Conservation (phyloP, 2,888 invertebrate species). For the Heliothis peltigera region DNA sequence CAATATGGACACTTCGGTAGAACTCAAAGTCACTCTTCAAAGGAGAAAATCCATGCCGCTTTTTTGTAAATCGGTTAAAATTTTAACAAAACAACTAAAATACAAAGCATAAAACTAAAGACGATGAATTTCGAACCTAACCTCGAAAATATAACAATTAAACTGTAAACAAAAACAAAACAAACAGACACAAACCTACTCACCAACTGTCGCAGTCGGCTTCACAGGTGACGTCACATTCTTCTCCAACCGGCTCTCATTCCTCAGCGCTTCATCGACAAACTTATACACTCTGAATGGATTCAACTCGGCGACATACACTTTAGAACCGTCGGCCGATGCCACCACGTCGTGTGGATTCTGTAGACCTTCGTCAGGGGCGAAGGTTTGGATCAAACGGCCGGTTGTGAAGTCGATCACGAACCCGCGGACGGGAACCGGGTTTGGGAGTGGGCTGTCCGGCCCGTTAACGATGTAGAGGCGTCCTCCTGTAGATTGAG, state of each 20-base stretch:
- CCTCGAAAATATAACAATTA: background rate
- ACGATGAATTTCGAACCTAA: too few species aligned
- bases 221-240: slow-evolving; percentile 71
- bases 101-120: too few species aligned
- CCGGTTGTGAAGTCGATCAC: slow-evolving; percentile 91
- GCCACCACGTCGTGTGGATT: slow-evolving; percentile 96
- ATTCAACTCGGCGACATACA: slow-evolving; percentile 95
- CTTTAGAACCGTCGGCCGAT: slow-evolving; percentile 90
- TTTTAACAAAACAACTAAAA: background rate
- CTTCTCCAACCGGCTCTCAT: slow-evolving; percentile 58
- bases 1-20: too few species aligned
- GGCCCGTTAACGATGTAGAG: slow-evolving; percentile 94
- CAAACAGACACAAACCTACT: slow-evolving; percentile 72
- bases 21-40: too few species aligned
- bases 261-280: slow-evolving; percentile 67
- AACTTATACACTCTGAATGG: slow-evolving; percentile 91
- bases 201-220: slow-evolving; percentile 85
- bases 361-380: slow-evolving; percentile 88
- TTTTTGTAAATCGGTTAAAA: too few species aligned
- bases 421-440: slow-evolving; percentile 91
- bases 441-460: slow-evolving; percentile 78
- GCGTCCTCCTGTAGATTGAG: slow-evolving; percentile 89
- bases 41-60: too few species aligned
- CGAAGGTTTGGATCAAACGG: slow-evolving; percentile 91
- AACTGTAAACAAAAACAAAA: slow-evolving; percentile 25